Evolutionary conservation across 2,113 vertebrate species (phyloP), one percentile per base, ranked within the genome.

Genomic region (Spea multiplicata): DNA sequence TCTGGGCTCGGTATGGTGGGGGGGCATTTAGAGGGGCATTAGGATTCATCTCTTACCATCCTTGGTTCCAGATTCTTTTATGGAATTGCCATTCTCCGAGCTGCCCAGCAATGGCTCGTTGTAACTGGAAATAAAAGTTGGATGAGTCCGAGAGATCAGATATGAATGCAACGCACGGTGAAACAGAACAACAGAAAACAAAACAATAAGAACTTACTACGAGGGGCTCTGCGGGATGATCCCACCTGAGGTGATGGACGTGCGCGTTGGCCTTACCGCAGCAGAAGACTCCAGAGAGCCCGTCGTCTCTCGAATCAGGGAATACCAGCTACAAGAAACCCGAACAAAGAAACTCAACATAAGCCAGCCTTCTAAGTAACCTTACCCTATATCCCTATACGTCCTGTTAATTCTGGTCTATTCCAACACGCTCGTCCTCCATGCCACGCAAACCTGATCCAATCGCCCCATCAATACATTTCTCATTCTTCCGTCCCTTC

Each of bases 231-330:
- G 77, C 6, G 77, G 71, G 3, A 73, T 44, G 5, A 66, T 73
- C 10, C 44, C 7, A 8, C 8, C 9, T n/a, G 45, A 55, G 3
- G 0, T 49, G 14, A 5, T 47, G 3, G 61, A 65, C 2, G 9
- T 14, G 30, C 50, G 65, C 10, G 8, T 1, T 8, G 9, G 50
- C 3, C 68, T 82, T 44, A 69, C 16, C 0, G 81, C 82, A 44
- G 82, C 66, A 0, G 88, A 86, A 7, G 87, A 73, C 46, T 89
- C 89, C 69, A 90, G 69, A 62, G 72, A 86, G 5, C 89, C 89
- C 0, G 88, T 87, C 0, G 86, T 88, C 5, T 91, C 86, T 0
- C 82, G 88, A 82, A 91, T 89, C 57, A 90, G 79, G 4, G 82
- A 8, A 47, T 86, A 91, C 89, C 89, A 91, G 75, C 89, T 91